Conservation (phyloP, 2,888 invertebrate species). For the Nycteola revayana region DNA sequence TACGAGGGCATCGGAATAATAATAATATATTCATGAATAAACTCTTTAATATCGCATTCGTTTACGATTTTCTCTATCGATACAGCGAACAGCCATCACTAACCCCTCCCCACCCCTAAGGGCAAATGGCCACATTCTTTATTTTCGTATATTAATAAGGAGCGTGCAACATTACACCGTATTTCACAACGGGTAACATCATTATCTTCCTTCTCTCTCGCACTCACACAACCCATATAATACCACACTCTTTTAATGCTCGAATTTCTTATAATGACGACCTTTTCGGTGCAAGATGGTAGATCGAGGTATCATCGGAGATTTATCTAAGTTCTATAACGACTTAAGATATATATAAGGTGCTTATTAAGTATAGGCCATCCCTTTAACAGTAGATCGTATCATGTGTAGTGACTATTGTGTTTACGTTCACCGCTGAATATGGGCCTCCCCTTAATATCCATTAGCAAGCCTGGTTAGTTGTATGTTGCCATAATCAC, state of each 20-base stretch:
- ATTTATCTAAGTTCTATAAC: conserved; percentile 45
- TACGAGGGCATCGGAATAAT: no score
- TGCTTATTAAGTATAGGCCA: neutral
- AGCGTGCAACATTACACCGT: conserved; percentile 76
- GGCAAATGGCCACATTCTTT: conserved; percentile 76
- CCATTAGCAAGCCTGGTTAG: no score
- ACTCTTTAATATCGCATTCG: no score
- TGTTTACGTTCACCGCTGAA: no score
- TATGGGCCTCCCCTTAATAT: no score
- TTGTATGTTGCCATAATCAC: no score
- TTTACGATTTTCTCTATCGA: conserved; percentile 36
- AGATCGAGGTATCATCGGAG: conserved; percentile 33
- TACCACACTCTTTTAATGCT: conserved; percentile 46
- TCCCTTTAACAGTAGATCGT: no score
- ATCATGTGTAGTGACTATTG: no score
- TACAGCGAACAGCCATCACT: conserved; percentile 37
- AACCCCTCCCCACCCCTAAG: conserved; percentile 62
- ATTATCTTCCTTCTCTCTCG: conserved; percentile 43
- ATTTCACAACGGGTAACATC: conserved; percentile 73
- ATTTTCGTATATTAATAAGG: conserved; percentile 79
- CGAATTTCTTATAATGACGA: conserved; percentile 39
- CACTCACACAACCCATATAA: conserved; percentile 29
- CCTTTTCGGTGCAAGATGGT: conserved; percentile 42
- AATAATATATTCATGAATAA: no score
- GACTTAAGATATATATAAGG: conserved; percentile 4